Evolutionary conservation across 2,797 vertebrate species (phyloP).

Genomic region (Mormyrops boulengeri): DNA sequence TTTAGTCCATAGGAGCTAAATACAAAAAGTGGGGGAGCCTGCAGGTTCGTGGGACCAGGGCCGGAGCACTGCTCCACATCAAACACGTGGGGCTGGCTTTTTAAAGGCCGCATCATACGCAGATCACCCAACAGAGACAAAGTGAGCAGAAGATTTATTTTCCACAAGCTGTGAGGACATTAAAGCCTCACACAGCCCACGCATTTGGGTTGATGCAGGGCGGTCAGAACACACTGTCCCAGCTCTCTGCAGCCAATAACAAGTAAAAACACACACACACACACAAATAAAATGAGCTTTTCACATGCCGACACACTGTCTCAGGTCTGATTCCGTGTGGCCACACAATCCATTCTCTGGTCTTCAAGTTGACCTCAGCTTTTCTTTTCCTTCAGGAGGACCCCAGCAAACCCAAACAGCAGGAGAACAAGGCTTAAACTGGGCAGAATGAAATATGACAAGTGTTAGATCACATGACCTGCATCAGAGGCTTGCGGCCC

Average conservation of each 20-base stretch:
- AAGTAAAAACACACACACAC: conserved; percentile 27
- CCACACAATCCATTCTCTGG: conserved; percentile 40
- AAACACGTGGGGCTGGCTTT: background rate
- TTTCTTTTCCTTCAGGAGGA: conserved; percentile 60
- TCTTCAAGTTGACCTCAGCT: conserved; percentile 52
- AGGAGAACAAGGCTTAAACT: conserved; percentile 61
- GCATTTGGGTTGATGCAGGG: conserved; percentile 26
- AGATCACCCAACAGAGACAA: conserved; percentile 16
- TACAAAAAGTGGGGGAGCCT: conserved; percentile 5
- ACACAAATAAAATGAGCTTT: conserved; percentile 26
- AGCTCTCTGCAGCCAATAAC: conserved; percentile 26
- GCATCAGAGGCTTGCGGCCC: conserved; percentile 17
- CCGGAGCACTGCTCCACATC: background rate
- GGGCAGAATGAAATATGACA: conserved; percentile 57
- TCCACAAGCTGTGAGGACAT: conserved; percentile 19
- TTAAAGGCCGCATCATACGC: background rate
- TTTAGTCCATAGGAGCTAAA: background rate
- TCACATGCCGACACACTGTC: conserved; percentile 20
- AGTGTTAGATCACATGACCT: conserved; percentile 23
- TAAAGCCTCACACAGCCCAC: conserved; percentile 43
- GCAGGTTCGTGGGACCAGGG: background rate
- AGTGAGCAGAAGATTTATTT: conserved; percentile 9
- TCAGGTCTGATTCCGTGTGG: conserved; percentile 13
- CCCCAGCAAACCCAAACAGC: conserved; percentile 57
- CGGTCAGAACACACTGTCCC: background rate